Conservation (phyloP, 2,113 vertebrate species). For the Acrocephalus kingi region DNA sequence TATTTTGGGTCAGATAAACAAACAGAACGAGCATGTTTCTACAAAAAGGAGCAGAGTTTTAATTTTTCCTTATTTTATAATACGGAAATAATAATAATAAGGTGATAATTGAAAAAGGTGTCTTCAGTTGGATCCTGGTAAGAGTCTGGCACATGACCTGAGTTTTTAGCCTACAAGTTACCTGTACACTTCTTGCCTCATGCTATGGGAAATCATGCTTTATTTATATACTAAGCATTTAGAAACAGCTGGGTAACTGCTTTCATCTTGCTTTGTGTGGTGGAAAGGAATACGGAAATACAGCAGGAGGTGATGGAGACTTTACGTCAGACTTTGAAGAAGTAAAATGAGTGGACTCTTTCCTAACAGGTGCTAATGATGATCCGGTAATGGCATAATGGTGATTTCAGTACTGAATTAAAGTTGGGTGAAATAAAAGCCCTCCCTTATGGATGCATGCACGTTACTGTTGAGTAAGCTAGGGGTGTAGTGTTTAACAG, state of each 20-base stretch:
- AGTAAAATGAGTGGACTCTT: background rate
- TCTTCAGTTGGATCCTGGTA: background rate
- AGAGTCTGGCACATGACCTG: background rate
- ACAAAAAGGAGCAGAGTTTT: background rate
- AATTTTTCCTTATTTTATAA: background rate
- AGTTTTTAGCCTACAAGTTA: background rate
- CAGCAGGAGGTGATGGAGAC: background rate
- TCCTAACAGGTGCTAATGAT: background rate
- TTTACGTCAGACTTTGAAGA: background rate
- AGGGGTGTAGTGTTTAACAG: background rate
- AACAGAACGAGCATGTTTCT: background rate
- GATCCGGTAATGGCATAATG: background rate
- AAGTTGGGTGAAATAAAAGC: background rate
- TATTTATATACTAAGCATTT: background rate
- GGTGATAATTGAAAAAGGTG: background rate
- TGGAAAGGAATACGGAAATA: background rate
- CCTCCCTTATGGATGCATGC: background rate
- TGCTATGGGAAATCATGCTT: background rate
- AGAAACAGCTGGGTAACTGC: background rate
- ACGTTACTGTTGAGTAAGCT: background rate
- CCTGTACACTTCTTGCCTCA: background rate
- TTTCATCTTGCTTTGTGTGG: background rate
- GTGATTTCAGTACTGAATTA: background rate
- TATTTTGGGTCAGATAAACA: background rate
- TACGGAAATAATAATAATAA: no score